Evolutionary conservation across 2,888 invertebrate genomes (phyloP).

Genomic region (Melanotus villosus): DNA sequence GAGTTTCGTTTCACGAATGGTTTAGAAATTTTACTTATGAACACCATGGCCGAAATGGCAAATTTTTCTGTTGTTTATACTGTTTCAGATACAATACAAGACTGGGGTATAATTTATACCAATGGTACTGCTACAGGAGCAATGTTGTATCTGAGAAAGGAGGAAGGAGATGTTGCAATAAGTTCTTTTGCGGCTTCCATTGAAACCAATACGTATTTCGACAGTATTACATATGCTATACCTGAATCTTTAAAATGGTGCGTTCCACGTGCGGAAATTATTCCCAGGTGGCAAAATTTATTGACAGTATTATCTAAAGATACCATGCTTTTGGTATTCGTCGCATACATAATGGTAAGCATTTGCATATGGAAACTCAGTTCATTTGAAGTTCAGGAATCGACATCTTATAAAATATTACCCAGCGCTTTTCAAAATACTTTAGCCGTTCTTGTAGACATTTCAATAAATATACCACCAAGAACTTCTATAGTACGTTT

Average conservation of each 20-base stretch:
- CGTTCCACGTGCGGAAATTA: conserved; percentile 58
- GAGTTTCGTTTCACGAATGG: conserved; percentile 49
- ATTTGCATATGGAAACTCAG: conserved; percentile 40
- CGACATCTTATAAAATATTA: conserved; percentile 33
- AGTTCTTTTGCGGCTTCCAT: conserved; percentile 60
- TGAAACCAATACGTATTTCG: conserved; percentile 56
- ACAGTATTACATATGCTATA: conserved; percentile 59
- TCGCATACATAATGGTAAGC: conserved; percentile 30
- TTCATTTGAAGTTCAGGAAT: conserved; percentile 30
- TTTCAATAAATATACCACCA: conserved; percentile 52
- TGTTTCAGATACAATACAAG: conserved; percentile 45
- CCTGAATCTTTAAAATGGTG: conserved; percentile 62
- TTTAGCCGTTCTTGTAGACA: conserved; percentile 51
- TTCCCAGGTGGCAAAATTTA: conserved; percentile 54
- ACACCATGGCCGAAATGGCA: conserved; percentile 54
- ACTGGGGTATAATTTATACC: conserved; percentile 54
- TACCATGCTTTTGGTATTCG: conserved; percentile 42
- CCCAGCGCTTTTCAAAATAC: conserved; percentile 45
- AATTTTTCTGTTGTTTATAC: conserved; percentile 56
- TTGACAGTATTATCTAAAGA: conserved; percentile 43
- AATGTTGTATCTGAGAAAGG: conserved; percentile 54
- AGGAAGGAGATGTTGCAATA: conserved; percentile 59
- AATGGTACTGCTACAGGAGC: conserved; percentile 58
- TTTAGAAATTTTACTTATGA: conserved; percentile 57
- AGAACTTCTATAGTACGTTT: conserved; percentile 49